Evolutionary conservation across 1,140 invertebrate genomes (phyloP).

Genomic region (Drosophila pectinifera): DNA sequence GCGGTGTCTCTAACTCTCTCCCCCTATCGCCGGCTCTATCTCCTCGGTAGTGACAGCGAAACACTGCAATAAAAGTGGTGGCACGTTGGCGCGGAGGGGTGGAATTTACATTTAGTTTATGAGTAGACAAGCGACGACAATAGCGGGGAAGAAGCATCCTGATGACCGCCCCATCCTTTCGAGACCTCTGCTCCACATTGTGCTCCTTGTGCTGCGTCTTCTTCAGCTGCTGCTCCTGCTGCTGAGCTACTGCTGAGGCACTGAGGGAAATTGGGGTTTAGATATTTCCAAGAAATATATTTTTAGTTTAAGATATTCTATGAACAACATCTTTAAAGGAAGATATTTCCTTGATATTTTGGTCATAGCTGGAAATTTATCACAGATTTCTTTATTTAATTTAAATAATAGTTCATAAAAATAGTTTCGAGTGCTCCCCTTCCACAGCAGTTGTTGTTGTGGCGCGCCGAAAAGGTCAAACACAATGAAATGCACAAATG

Average conservation of each 20-base stretch:
- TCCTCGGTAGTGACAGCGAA: slow-evolving; percentile 58
- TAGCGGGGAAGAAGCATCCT: slow-evolving; percentile 55
- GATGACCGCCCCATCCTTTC: slow-evolving; percentile 29
- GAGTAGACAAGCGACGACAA: slow-evolving; percentile 82
- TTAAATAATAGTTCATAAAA: neutral
- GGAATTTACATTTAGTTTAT: slow-evolving; percentile 82
- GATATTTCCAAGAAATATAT: neutral
- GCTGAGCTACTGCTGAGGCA: slow-evolving; percentile 21
- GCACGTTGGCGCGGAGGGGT: slow-evolving; percentile 55
- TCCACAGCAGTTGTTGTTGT: slow-evolving; percentile 50
- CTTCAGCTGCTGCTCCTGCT: slow-evolving; percentile 11
- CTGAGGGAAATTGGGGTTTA: neutral
- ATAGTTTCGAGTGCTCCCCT: neutral
- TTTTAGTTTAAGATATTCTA: too few species aligned
- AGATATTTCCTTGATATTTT: too few species aligned
- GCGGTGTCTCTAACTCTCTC: neutral
- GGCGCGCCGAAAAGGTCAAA: slow-evolving; percentile 72
- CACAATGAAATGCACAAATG: slow-evolving; percentile 82
- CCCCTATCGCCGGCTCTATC: slow-evolving; percentile 6
- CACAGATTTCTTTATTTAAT: too few species aligned
- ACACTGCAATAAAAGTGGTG: slow-evolving; percentile 79
- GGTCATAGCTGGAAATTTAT: too few species aligned
- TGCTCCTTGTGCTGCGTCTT: slow-evolving; percentile 20
- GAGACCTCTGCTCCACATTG: slow-evolving; percentile 31
- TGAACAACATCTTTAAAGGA: too few species aligned